These are phyloP conservation scores for Euschistus heros DNA, from an alignment of 1,140 invertebrate genomes.

Conservation along the genomic window DNA sequence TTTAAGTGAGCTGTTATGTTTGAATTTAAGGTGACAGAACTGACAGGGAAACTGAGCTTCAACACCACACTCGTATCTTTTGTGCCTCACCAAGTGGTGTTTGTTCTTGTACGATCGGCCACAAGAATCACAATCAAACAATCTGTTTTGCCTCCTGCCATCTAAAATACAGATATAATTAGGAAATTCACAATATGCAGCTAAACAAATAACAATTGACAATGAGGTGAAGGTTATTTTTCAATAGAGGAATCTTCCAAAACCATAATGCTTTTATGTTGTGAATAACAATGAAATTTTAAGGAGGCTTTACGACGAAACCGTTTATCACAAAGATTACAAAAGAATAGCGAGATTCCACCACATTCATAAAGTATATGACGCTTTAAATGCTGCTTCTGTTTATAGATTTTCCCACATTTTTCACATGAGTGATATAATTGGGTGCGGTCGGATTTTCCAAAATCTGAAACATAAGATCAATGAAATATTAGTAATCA, in stretches of 20 bases:
- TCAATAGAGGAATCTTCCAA: too few species aligned
- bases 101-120: constrained; percentile 28
- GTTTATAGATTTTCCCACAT: constrained; percentile 30
- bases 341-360: constrained; percentile 39
- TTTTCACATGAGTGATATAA: constrained; percentile 29
- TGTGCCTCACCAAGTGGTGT: constrained; percentile 33
- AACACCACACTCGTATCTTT: constrained; percentile 50
- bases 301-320: constrained; percentile 39
- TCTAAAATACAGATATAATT: neutral
- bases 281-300: constrained; percentile 25
- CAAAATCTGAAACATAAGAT: neutral
- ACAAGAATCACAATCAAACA: constrained; percentile 27
- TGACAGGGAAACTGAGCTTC: constrained; percentile 41
- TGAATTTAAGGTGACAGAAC: constrained; percentile 23
- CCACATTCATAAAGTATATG: constrained; percentile 40
- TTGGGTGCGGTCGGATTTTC: neutral
- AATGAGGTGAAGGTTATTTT: too few species aligned
- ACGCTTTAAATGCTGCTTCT: constrained; percentile 32
- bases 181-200: too few species aligned
- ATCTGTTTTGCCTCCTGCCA: neutral
- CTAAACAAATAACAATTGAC: too few species aligned
- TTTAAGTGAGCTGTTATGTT: constrained; percentile 27
- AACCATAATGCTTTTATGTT: neutral
- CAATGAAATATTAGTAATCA: too few species aligned
- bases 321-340: constrained; percentile 41